Evolutionary conservation across 2,113 vertebrate species (phyloP).

Genomic region (Mesoclemmys tuberculata): DNA sequence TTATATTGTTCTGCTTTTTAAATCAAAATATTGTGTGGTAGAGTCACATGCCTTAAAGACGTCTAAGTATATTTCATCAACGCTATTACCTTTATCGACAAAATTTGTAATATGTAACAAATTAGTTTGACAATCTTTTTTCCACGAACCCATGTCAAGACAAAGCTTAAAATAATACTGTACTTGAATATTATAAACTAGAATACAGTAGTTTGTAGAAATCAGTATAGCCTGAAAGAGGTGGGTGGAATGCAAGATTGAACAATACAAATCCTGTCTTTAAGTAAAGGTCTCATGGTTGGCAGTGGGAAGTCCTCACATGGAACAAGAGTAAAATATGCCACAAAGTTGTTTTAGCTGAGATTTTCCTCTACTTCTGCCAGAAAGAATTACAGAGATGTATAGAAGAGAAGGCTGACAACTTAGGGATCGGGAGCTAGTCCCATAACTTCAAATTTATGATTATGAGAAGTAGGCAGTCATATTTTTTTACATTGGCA

Average conservation of each 20-base stretch:
- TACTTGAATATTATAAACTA: background rate
- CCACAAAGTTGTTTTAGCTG: background rate
- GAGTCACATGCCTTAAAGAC: background rate
- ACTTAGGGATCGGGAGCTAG: conserved; percentile 29
- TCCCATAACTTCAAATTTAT: conserved; percentile 68
- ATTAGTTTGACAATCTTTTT: background rate
- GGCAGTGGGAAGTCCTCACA: background rate
- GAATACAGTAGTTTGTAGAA: background rate
- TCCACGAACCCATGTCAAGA: background rate
- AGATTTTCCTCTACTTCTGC: background rate
- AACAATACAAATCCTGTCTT: background rate
- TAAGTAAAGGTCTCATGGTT: background rate
- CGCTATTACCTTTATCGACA: background rate
- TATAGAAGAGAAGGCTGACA: background rate
- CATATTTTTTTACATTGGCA: conserved; percentile 61
- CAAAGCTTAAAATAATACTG: background rate
- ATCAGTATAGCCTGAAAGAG: background rate
- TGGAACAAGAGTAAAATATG: background rate
- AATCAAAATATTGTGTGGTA: background rate
- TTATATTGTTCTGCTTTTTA: background rate
- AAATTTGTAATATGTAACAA: background rate
- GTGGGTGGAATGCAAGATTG: background rate
- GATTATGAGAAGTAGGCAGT: conserved; percentile 69
- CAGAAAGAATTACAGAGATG: background rate
- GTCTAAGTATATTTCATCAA: background rate